Conservation (phyloP, 2,888 invertebrate species). For the Yponomeuta plumbellus region DNA sequence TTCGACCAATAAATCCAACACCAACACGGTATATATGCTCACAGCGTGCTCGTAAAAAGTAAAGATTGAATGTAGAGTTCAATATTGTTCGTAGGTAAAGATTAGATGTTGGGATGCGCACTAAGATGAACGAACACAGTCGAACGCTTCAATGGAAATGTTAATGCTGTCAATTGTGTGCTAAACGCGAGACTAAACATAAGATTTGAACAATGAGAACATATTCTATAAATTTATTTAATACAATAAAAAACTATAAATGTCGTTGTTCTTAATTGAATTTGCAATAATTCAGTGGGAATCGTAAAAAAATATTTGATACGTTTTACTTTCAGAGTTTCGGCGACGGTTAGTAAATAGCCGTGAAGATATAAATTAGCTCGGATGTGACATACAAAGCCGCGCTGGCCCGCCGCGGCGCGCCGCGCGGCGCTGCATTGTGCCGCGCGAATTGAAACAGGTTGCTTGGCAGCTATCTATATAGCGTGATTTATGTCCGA, state of each 20-base stretch:
- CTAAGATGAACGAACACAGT: slow-evolving; percentile 21
- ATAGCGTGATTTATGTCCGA: slow-evolving; percentile 68
- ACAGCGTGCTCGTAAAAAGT: not conserved
- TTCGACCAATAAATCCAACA: slow-evolving; percentile 12
- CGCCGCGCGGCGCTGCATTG: slow-evolving; percentile 42
- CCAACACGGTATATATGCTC: not conserved
- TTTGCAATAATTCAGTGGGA: slow-evolving; percentile 53
- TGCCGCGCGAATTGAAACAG: slow-evolving; percentile 73
- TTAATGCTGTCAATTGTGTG: slow-evolving; percentile 67
- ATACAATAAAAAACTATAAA: slow-evolving; percentile 49
- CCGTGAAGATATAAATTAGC: slow-evolving; percentile 73
- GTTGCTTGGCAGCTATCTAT: slow-evolving; percentile 72
- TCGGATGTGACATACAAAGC: slow-evolving; percentile 37
- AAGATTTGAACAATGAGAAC: slow-evolving; percentile 53
- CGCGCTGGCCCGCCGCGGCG: slow-evolving; percentile 35
- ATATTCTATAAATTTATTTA: slow-evolving; percentile 60
- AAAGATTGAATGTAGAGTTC: not conserved
- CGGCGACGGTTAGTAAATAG: slow-evolving; percentile 51
- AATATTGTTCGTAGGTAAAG: not conserved
- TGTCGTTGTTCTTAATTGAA: slow-evolving; percentile 46
- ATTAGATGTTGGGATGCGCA: not conserved
- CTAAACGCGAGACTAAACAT: slow-evolving; percentile 58
- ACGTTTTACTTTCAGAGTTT: slow-evolving; percentile 51
- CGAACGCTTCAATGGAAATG: slow-evolving; percentile 59
- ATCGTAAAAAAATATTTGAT: slow-evolving; percentile 50